phyloP scores from a whole-genome alignment of 2,888 invertebrate species.

The Eupithecia tripunctaria region DNA sequence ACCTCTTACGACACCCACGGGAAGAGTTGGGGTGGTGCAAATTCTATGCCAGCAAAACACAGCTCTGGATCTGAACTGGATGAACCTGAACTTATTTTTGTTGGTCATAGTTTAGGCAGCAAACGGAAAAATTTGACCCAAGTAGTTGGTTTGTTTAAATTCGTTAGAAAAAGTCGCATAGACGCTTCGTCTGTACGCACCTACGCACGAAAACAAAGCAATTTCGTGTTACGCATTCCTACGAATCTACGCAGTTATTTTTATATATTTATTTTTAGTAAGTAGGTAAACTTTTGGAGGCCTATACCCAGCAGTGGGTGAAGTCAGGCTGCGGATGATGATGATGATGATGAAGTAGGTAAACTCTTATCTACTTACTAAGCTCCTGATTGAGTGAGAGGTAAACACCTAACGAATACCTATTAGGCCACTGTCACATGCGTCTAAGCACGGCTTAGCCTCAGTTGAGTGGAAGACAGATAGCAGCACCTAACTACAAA shows the following conservation, averaged over 20 bases:
- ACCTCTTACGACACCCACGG: too few relatives aligned
- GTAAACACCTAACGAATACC: background rate
- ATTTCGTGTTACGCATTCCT: background rate
- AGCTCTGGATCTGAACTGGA: too few relatives aligned
- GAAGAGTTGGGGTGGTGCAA: too few relatives aligned
- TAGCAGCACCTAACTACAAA: too few relatives aligned
- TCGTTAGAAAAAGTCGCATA: background rate
- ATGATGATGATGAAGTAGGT: background rate
- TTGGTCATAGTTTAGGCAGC: too few relatives aligned
- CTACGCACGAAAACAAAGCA: background rate
- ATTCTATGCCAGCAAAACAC: too few relatives aligned
- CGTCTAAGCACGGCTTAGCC: background rate
- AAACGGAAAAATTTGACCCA: too few relatives aligned
- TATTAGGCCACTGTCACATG: background rate
- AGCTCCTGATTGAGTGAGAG: background rate
- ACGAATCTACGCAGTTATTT: constrained; percentile 4
- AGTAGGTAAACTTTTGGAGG: background rate
- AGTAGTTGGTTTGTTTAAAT: background rate
- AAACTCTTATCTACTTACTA: background rate
- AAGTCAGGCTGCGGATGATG: too few relatives aligned
- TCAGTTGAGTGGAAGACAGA: background rate
- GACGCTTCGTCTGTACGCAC: background rate
- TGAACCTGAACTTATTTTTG: too few relatives aligned
- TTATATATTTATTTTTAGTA: constrained; percentile 7
- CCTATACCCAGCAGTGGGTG: too few relatives aligned